phyloP scores from a whole-genome alignment of 2,113 vertebrate species.

The Megaceryle maxima region DNA sequence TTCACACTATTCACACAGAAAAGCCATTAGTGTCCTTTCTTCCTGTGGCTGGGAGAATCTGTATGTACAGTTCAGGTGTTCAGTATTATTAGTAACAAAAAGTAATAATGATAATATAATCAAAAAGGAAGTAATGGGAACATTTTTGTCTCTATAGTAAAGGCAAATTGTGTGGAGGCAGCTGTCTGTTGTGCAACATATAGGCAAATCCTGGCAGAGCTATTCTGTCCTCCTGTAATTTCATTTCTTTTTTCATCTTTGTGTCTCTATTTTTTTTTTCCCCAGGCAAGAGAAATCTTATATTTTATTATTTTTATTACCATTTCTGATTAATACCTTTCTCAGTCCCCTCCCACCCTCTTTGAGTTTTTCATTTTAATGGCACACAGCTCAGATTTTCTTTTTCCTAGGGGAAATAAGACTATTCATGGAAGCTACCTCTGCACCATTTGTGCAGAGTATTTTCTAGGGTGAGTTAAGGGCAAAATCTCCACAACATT shows the following conservation, averaged over 20 bases:
- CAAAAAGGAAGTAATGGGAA: background rate
- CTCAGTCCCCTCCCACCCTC: background rate
- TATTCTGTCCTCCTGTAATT: background rate
- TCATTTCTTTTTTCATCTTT: background rate
- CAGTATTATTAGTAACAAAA: background rate
- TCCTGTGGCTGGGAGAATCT: background rate
- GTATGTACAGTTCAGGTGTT: background rate
- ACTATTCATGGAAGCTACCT: conserved; percentile 31
- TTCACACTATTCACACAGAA: background rate
- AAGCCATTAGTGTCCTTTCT: background rate
- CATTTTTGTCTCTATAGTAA: background rate
- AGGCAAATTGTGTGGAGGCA: background rate
- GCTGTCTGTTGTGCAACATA: background rate
- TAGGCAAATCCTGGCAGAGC: background rate
- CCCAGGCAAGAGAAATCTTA: background rate
- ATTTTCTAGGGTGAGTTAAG: conserved; percentile 55
- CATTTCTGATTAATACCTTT: conserved; percentile 33
- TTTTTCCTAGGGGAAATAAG: conserved; percentile 57
- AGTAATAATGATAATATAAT: background rate
- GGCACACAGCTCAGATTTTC: conserved; percentile 22
- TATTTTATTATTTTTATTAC: background rate
- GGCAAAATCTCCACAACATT: conserved; percentile 37
- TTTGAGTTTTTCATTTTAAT: conserved; percentile 41
- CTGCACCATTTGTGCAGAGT: background rate
- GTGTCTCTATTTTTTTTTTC: background rate